Evolutionary conservation across 2,888 invertebrate genomes (phyloP).

Genomic region (Watsonalla cultraria): DNA sequence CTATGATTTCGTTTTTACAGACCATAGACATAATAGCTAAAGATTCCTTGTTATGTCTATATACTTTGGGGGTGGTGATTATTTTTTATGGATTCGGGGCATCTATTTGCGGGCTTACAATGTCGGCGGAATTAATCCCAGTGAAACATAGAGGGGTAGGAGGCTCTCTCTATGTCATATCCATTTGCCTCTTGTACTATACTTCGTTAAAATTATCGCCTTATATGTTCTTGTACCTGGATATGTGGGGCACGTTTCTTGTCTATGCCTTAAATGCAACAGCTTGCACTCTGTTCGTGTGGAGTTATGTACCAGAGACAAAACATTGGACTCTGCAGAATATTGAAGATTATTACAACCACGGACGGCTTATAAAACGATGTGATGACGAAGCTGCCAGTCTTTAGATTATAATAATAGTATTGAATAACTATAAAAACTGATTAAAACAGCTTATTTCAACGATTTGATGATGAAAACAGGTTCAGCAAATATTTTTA

Average conservation of each 20-base stretch:
- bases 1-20: conserved; percentile 10
- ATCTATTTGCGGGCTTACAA: conserved; percentile 7
- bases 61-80: conserved; percentile 11
- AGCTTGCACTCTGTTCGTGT: conserved; percentile 10
- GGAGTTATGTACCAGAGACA: conserved; percentile 18
- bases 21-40: conserved; percentile 4
- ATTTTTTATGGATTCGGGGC: conserved; percentile 10
- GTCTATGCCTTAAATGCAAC: conserved; percentile 10
- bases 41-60: conserved; percentile 12
- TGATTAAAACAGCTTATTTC: no score
- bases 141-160: conserved; percentile 21
- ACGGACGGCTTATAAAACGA: not conserved
- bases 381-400: not conserved
- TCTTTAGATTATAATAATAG: no score
- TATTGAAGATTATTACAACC: conserved; percentile 15
- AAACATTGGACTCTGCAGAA: conserved; percentile 16
- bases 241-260: conserved; percentile 16
- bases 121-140: conserved; percentile 17
- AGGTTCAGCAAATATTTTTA: no score
- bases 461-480: no score
- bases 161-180: conserved; percentile 13
- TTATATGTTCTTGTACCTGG: conserved; percentile 14
- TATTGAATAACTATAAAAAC: no score
- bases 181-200: conserved; percentile 11
- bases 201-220: conserved; percentile 16